Conservation (phyloP, 2,113 vertebrate genomes). For the Sturnira hondurensis region DNA sequence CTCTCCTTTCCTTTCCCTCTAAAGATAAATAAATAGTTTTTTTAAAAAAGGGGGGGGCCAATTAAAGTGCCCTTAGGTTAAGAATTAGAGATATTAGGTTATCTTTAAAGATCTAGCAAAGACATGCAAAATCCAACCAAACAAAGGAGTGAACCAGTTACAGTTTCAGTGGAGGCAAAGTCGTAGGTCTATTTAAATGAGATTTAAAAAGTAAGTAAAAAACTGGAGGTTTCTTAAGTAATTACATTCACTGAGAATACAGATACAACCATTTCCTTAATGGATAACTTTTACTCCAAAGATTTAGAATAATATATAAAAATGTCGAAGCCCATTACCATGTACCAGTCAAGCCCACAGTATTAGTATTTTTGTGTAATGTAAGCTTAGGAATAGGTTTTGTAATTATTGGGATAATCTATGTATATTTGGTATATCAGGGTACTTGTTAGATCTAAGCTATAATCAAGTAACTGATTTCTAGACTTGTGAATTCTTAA, state of each 20-base stretch:
- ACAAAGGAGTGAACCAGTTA: background rate
- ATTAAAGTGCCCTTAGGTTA: background rate
- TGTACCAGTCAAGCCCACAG: background rate
- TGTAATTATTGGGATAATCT: background rate
- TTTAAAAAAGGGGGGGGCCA: too few species aligned
- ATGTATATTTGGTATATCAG: background rate
- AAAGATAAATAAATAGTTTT: too few species aligned
- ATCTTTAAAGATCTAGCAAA: background rate
- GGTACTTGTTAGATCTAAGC: background rate
- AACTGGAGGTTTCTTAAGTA: background rate
- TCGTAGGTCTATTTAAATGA: background rate
- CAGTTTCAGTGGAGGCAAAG: background rate
- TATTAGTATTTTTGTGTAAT: background rate
- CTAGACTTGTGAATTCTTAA: background rate
- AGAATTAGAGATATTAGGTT: background rate
- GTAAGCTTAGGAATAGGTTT: background rate
- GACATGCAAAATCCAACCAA: slow-evolving; percentile 25
- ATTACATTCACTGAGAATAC: background rate
- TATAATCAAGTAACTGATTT: slow-evolving; percentile 7
- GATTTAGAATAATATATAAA: background rate
- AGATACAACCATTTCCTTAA: background rate
- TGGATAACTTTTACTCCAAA: background rate
- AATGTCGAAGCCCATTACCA: background rate
- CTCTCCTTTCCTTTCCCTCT: too few species aligned
- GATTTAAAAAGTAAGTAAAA: background rate